phyloP scores from a whole-genome alignment of 2,113 vertebrate genomes.

The Dasyprocta punctata region DNA sequence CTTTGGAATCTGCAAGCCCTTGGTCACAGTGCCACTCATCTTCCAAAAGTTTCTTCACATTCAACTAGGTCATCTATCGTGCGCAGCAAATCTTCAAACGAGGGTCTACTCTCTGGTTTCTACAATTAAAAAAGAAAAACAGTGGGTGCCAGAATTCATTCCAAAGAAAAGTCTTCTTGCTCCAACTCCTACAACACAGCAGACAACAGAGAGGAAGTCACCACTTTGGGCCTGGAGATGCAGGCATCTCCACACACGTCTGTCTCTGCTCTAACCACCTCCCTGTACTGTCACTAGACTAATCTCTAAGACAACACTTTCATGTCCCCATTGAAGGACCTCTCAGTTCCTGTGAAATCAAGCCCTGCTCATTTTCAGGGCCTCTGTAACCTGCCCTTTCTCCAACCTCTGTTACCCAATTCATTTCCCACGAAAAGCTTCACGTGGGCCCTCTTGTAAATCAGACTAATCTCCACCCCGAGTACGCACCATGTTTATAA shows the following conservation, averaged over 20 bases:
- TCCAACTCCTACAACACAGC: background rate
- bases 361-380: background rate
- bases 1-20: background rate
- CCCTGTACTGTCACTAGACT: rapidly evolving
- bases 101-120: constrained; percentile 89
- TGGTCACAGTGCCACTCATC: constrained; percentile 3
- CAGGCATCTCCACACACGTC: background rate
- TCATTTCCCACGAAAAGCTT: constrained; percentile 31
- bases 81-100: constrained; percentile 86
- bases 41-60: constrained; percentile 85
- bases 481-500: background rate
- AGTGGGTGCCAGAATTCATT: constrained; percentile 25
- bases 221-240: rapidly evolving
- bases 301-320: background rate
- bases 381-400: background rate
- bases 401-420: background rate
- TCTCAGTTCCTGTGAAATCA: background rate
- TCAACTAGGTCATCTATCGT: constrained; percentile 87
- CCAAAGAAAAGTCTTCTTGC: background rate
- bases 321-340: background rate
- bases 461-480: background rate
- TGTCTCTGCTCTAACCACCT: background rate
- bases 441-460: background rate
- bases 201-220: too few species aligned
- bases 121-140: constrained; percentile 73